Evolutionary conservation across 2,113 vertebrate species (phyloP).

Genomic region (Phalacrocorax carbo): DNA sequence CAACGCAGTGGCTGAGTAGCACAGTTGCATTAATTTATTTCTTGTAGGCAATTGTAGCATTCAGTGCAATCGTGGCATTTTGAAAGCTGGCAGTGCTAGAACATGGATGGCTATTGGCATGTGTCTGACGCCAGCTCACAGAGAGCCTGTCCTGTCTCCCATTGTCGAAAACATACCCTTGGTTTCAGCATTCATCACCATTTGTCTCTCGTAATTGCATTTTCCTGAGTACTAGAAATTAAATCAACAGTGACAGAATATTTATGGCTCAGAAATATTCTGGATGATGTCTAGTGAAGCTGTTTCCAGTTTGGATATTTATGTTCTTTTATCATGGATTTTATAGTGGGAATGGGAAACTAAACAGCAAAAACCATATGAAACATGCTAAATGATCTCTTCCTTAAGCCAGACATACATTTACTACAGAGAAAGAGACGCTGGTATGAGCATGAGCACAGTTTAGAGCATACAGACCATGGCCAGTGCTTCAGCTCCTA

Average conservation of each 20-base stretch:
- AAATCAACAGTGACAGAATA: slow-evolving; percentile 40
- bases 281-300: slow-evolving; percentile 31
- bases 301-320: slow-evolving; percentile 57
- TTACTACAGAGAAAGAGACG: background rate
- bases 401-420: background rate
- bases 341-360: slow-evolving; percentile 39
- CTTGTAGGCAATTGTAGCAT: background rate
- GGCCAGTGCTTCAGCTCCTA: background rate
- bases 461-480: background rate
- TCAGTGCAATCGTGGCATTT: background rate
- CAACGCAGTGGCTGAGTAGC: background rate
- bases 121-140: background rate
- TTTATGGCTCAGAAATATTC: slow-evolving; percentile 44
- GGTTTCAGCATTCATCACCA: slow-evolving; percentile 24
- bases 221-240: slow-evolving; percentile 33
- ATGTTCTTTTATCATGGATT: slow-evolving; percentile 48
- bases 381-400: slow-evolving; percentile 2
- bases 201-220: slow-evolving; percentile 26
- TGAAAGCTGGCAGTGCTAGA: background rate
- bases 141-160: background rate
- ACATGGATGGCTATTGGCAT: background rate
- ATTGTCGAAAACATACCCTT: slow-evolving; percentile 5
- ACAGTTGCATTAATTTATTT: background rate
- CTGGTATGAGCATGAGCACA: fast-evolving
- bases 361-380: slow-evolving; percentile 7